A percentile compares a stretch with the other conserved stretches of the same genome.
phyloP scores from a whole-genome alignment of 2,113 vertebrate genomes.

The Cariama cristata region DNA sequence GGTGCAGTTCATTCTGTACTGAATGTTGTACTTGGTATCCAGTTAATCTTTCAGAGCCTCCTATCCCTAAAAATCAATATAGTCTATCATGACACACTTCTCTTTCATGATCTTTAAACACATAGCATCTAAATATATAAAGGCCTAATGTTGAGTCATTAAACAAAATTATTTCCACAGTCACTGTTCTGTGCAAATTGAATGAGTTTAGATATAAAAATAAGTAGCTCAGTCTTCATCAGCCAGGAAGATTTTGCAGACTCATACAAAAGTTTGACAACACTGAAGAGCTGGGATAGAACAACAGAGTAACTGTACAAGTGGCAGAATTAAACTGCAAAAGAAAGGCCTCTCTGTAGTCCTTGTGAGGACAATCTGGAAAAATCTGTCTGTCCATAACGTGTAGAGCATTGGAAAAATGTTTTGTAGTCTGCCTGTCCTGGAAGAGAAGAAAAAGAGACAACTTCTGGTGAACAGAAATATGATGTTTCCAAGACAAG shows the following conservation, averaged over 20 bases:
- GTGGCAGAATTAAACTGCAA: background rate
- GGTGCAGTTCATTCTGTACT: background rate
- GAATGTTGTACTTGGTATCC: background rate
- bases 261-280: background rate
- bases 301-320: background rate
- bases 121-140: background rate
- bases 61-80: background rate
- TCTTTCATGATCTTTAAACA: background rate
- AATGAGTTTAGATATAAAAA: background rate
- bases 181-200: background rate
- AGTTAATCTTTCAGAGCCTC: conserved; percentile 4
- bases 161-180: background rate
- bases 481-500: background rate
- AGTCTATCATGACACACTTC: background rate
- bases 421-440: background rate
- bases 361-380: background rate
- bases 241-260: background rate
- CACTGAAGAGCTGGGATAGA: background rate
- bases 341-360: background rate
- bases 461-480: background rate
- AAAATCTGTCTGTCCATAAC: background rate
- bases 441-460: background rate
- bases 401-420: background rate
- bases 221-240: background rate
- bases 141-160: background rate